Percentiles rank a stretch among this genome's conserved stretches.
phyloP scores from a whole-genome alignment of 2,888 invertebrate species.

The Lampropteryx suffumata region DNA sequence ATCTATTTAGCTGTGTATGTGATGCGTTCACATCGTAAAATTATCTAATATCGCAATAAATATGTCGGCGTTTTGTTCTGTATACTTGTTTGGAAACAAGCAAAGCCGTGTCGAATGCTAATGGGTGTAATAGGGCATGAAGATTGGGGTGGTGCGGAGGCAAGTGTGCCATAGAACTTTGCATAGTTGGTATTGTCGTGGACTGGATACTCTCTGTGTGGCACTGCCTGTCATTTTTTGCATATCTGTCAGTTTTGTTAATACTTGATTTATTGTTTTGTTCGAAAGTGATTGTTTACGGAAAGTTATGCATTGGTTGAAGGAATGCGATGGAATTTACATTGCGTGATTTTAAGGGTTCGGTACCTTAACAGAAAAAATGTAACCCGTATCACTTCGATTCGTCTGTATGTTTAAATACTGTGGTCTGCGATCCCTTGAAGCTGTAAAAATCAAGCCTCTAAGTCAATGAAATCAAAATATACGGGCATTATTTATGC shows the following conservation, averaged over 20 bases:
- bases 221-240: conserved; percentile 48
- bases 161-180: not conserved
- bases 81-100: conserved; percentile 74
- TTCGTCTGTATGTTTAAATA: too few species aligned
- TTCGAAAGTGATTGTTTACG: conserved; percentile 21
- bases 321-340: conserved; percentile 6
- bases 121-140: conserved; percentile 67
- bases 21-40: conserved; percentile 79
- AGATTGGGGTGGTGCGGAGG: conserved; percentile 46
- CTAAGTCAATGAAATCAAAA: too few species aligned
- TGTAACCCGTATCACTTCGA: too few species aligned
- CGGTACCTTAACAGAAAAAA: too few species aligned
- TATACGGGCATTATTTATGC: too few species aligned
- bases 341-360: too few species aligned
- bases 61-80: conserved; percentile 57
- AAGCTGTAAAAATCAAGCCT: too few species aligned
- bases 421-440: too few species aligned
- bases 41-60: conserved; percentile 78
- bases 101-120: conserved; percentile 70
- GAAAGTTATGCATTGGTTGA: conserved; percentile 26
- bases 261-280: conserved; percentile 44
- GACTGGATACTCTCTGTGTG: conserved; percentile 43
- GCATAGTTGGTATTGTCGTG: not conserved
- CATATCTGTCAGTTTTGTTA: conserved; percentile 41
- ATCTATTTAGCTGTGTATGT: conserved; percentile 39